Evolutionary conservation across 35 echinoderm and acorn worm species (phyloP).

Genomic region (Nesometra sesokonis): DNA sequence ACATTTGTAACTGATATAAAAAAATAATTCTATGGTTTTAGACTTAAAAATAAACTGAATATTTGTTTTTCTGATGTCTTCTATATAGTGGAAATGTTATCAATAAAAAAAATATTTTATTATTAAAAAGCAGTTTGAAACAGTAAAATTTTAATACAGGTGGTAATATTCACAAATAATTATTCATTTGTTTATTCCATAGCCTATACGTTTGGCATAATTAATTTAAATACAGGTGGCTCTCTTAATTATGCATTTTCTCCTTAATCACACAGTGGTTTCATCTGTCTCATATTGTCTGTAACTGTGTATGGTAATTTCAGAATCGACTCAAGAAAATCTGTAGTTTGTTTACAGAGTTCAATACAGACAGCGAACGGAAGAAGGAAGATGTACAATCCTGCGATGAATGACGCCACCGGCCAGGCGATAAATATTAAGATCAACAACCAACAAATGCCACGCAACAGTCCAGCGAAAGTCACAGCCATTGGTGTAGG

Average conservation of each 20-base stretch:
- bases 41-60: too few relatives aligned
- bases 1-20: too few relatives aligned
- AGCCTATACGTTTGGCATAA: too few relatives aligned
- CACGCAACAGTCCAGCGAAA: neutral
- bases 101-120: too few relatives aligned
- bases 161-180: too few relatives aligned
- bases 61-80: too few relatives aligned
- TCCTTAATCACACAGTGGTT: neutral
- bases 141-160: too few relatives aligned
- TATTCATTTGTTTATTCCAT: too few relatives aligned
- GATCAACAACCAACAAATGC: neutral
- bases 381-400: neutral
- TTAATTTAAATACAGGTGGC: too few relatives aligned
- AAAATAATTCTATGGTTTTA: too few relatives aligned
- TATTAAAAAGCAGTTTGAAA: too few relatives aligned
- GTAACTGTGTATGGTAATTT: neutral
- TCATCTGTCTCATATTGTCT: neutral
- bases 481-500: neutral
- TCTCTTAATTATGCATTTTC: neutral
- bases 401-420: neutral
- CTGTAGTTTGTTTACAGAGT: neutral
- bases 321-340: neutral
- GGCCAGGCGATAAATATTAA: slow-evolving; percentile 7
- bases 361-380: neutral
- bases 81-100: too few relatives aligned